Evolutionary conservation across 2,888 invertebrate species (phyloP).

Genomic region (Neoaliturus tenellus): DNA sequence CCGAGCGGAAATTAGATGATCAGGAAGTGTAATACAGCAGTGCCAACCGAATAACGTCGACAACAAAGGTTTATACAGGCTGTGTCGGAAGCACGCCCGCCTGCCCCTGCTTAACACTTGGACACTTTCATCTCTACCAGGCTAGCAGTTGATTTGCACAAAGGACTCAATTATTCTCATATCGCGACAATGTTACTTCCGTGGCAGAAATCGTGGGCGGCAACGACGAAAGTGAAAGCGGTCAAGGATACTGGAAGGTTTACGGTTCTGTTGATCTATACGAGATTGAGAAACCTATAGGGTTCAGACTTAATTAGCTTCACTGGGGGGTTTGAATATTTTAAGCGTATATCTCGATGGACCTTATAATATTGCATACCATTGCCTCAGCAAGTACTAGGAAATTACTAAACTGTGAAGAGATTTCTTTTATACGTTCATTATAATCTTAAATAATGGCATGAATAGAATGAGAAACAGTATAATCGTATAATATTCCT

Average conservation of each 20-base stretch:
- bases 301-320: no score
- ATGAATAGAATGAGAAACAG: no score
- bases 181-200: neutral
- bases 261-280: neutral
- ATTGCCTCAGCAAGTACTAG: no score
- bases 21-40: neutral
- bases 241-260: neutral
- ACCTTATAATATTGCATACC: no score
- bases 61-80: neutral
- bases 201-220: neutral
- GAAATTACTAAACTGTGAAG: no score
- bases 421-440: no score
- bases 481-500: no score
- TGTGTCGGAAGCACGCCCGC: neutral
- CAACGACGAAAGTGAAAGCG: neutral
- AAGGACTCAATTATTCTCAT: constrained; percentile 9
- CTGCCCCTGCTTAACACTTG: neutral
- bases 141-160: neutral
- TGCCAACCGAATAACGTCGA: neutral
- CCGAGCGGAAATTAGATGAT: neutral
- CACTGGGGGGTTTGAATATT: no score
- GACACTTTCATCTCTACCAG: neutral
- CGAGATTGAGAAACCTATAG: neutral
- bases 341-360: no score
- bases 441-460: no score